phyloP scores from a whole-genome alignment of 2,113 vertebrate species.

The Oophaga pumilio region DNA sequence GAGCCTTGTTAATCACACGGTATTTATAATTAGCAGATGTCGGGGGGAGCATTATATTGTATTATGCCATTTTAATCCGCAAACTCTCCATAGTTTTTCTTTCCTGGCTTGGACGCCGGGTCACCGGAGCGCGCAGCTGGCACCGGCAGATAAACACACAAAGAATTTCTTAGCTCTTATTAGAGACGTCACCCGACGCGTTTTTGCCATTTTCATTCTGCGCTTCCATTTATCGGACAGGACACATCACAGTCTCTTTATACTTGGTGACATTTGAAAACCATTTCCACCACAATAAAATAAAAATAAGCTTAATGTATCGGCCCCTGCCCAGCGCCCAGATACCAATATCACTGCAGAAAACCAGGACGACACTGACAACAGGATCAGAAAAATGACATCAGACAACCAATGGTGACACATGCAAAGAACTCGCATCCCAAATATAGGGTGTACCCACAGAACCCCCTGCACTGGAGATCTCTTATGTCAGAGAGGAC shows the following conservation, averaged over 20 bases:
- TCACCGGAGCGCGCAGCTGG: neutral
- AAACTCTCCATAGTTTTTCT: neutral
- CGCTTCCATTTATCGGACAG: conserved; percentile 12
- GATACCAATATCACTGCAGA: neutral
- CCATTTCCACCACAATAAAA: neutral
- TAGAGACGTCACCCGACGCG: neutral
- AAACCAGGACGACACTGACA: neutral
- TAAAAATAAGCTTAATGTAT: neutral
- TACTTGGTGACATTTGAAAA: conserved; percentile 40
- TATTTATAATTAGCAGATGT: neutral
- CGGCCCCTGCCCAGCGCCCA: neutral
- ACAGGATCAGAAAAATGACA: neutral
- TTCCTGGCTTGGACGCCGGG: neutral
- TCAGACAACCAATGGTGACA: neutral
- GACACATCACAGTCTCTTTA: neutral
- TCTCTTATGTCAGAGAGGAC: too few species aligned
- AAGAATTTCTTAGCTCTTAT: neutral
- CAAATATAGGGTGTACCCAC: too few species aligned
- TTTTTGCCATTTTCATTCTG: neutral
- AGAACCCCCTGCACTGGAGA: too few species aligned
- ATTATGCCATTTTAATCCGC: neutral
- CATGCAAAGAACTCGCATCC: neutral
- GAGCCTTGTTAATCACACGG: neutral
- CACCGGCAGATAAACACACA: neutral
- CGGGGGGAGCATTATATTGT: neutral